phyloP scores from a whole-genome alignment of 2,888 invertebrate genomes.

The Crepidodera aurea region DNA sequence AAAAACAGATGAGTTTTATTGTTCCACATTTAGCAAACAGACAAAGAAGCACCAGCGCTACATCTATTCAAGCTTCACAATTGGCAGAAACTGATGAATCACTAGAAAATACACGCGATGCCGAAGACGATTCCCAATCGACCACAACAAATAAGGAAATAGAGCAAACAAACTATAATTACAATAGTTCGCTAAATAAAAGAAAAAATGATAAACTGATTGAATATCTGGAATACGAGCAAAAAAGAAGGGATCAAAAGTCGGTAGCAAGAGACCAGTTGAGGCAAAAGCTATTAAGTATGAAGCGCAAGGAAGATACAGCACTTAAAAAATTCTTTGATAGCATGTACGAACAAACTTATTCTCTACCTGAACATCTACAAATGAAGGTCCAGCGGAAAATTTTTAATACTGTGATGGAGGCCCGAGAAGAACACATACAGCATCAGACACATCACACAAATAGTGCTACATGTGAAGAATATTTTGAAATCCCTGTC shows the following conservation, averaged over 20 bases:
- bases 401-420: slow-evolving; percentile 19
- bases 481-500: slow-evolving; percentile 1
- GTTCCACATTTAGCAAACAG: slow-evolving; percentile 8
- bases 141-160: slow-evolving; percentile 9
- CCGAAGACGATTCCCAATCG: slow-evolving; percentile 4
- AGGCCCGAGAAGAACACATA: slow-evolving; percentile 20
- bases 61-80: slow-evolving; percentile 9
- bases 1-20: slow-evolving; percentile 18
- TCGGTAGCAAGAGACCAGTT: slow-evolving; percentile 18
- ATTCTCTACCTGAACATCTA: slow-evolving; percentile 20
- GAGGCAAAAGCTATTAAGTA: slow-evolving; percentile 4
- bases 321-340: slow-evolving; percentile 22
- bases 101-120: slow-evolving; percentile 10
- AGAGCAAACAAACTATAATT: neutral
- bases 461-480: slow-evolving; percentile 1
- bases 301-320: slow-evolving; percentile 12
- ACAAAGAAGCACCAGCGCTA: slow-evolving; percentile 21
- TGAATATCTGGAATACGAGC: slow-evolving; percentile 14
- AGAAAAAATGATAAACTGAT: slow-evolving; percentile 4
- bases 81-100: slow-evolving; percentile 8
- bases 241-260: slow-evolving; percentile 23
- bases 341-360: slow-evolving; percentile 17
- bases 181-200: neutral
- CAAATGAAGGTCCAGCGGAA: slow-evolving; percentile 25
- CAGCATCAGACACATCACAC: slow-evolving; percentile 7